Percentiles rank a stretch among this genome's conserved stretches.
phyloP scores from a whole-genome alignment of 2,888 invertebrate species.

The Leucoptera coffeella region DNA sequence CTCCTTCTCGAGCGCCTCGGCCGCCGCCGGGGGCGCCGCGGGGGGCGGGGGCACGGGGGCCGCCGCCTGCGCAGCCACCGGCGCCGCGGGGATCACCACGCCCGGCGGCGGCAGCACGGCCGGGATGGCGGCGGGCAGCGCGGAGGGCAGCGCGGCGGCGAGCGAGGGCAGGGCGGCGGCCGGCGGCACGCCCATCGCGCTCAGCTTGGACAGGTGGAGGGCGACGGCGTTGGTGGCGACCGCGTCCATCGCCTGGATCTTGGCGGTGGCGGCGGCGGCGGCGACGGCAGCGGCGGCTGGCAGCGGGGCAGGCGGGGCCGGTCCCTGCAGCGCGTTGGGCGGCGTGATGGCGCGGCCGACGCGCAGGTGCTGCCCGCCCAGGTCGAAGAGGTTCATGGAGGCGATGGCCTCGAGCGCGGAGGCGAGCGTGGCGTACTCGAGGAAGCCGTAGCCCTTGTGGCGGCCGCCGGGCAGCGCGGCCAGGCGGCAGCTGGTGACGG shows the following conservation, averaged over 20 bases:
- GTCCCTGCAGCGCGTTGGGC: conserved; percentile 85
- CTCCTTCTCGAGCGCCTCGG: too few species aligned
- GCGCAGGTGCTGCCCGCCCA: conserved; percentile 80
- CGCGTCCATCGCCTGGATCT: conserved; percentile 93
- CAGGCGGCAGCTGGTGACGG: conserved; percentile 88
- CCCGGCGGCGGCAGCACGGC: conserved; percentile 56
- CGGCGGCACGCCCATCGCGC: conserved; percentile 22
- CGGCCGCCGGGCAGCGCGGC: conserved; percentile 86
- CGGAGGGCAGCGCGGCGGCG: conserved; percentile 11
- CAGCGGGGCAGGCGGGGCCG: conserved; percentile 71
- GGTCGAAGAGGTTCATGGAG: conserved; percentile 98
- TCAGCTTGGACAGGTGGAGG: conserved; percentile 47
- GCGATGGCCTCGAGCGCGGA: conserved; percentile 89
- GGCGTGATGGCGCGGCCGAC: conserved; percentile 95
- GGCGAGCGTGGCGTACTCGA: conserved; percentile 85
- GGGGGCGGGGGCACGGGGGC: conserved; percentile 56
- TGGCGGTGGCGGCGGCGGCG: conserved; percentile 85
- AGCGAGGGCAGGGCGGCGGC: conserved; percentile 2
- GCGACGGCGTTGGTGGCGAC: conserved; percentile 81
- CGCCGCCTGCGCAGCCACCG: conserved; percentile 16
- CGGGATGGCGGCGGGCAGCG: conserved; percentile 12
- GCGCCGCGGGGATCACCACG: conserved; percentile 50
- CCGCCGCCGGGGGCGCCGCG: conserved; percentile 50
- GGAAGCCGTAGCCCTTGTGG: conserved; percentile 97
- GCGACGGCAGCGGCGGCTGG: conserved; percentile 94